Evolutionary conservation across 64 coral and sea anemone species (phyloP).

Genomic region (Dendronephthya gigantea): DNA sequence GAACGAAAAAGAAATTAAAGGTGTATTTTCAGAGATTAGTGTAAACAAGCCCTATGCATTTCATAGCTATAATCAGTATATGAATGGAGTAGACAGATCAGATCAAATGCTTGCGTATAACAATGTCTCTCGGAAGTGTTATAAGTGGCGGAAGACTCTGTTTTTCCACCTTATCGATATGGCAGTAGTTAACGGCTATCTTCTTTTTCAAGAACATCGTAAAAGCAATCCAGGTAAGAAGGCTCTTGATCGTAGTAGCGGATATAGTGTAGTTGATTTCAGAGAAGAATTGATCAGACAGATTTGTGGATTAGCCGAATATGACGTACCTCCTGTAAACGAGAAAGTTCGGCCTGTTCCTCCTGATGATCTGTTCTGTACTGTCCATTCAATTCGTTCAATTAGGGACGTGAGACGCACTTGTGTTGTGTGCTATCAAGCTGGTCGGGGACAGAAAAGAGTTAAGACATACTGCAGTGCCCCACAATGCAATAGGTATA

Average conservation of each 20-base stretch:
- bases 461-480: constrained; percentile 48
- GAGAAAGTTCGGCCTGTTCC: too few species aligned
- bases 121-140: too few species aligned
- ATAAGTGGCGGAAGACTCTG: background rate
- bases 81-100: too few species aligned
- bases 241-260: background rate
- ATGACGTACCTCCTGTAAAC: background rate
- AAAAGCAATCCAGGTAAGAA: background rate
- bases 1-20: too few species aligned
- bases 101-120: too few species aligned
- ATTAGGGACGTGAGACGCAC: constrained; percentile 30
- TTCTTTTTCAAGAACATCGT: background rate
- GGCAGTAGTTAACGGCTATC: background rate
- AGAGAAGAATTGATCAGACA: background rate
- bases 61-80: too few species aligned
- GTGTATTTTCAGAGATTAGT: too few species aligned
- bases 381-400: constrained; percentile 45
- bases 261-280: background rate
- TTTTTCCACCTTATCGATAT: background rate
- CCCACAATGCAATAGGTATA: constrained; percentile 38
- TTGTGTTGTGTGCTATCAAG: constrained; percentile 58
- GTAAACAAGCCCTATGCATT: too few species aligned
- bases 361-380: constrained; percentile 20
- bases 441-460: constrained; percentile 36
- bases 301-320: background rate